Evolutionary conservation across 2,113 vertebrate genomes (phyloP).

Genomic region (cattle (Bos taurus)): DNA sequence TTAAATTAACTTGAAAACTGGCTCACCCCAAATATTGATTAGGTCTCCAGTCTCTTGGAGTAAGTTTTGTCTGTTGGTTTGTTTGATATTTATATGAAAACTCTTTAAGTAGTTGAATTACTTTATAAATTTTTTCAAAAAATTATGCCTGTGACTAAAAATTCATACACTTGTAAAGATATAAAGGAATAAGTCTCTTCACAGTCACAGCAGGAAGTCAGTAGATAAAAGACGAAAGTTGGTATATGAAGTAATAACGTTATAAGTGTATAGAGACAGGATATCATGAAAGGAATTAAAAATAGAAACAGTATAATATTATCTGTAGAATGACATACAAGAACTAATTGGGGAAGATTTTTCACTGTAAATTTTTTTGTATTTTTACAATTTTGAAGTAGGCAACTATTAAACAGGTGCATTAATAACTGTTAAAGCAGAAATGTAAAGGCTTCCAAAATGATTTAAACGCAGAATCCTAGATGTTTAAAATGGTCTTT

Average conservation of each 20-base stretch:
- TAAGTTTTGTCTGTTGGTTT: background rate
- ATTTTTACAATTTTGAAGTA: background rate
- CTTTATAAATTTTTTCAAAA: background rate
- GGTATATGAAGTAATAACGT: background rate
- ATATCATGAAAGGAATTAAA: background rate
- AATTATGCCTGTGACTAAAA: background rate
- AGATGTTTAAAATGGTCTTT: background rate
- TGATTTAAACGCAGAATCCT: background rate
- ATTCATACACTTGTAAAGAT: background rate
- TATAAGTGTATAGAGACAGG: background rate
- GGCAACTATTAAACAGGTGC: background rate
- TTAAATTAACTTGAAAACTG: background rate
- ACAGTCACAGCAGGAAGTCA: background rate
- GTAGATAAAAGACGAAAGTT: background rate
- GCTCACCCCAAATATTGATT: background rate
- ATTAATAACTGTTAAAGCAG: background rate
- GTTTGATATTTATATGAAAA: background rate
- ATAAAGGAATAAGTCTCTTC: background rate
- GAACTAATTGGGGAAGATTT: background rate
- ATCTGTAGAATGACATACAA: background rate
- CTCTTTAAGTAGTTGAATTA: background rate
- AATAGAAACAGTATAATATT: background rate
- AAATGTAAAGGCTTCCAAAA: background rate
- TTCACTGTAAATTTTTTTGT: background rate
- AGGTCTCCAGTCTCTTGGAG: background rate